Evolutionary conservation across 2,797 vertebrate genomes (phyloP), one percentile per base, ranked within the genome.

Genomic region (Manis pentadactyla): DNA sequence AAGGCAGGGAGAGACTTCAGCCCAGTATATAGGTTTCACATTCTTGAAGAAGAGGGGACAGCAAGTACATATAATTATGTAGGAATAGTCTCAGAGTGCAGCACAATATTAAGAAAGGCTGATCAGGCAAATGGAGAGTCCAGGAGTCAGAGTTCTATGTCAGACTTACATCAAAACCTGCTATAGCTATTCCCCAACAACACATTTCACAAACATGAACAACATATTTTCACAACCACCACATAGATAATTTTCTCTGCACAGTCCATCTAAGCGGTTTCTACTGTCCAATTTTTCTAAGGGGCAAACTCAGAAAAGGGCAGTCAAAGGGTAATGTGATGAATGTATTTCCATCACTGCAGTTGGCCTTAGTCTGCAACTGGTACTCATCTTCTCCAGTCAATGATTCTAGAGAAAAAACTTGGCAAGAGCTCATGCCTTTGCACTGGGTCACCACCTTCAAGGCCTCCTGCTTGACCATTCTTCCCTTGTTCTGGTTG

Each of bases 361-460:
- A 84, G 18, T 51, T 66, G 19, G 21, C 77, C 23, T 86, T 1
- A 0, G 25, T 31, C n/a, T 66, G 37, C 3, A 34, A 59, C 5
- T 49, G 7, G 14, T 37, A 42, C 14, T 11, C 31, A 37, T 57
- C 7, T 17, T 81, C 19, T 75, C 10, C 4, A 71, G 39, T 34
- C 46, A 66, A 29, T 25, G 21, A 9, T 66, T 75, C 37, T 53
- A 74, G 68, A 34, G 59, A 4, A 46, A 42, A 92, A 89, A 89
- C 71, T 11, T 57, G 9, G 25, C 37, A 71, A 75, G 59, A 25
- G 21, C 21, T 39, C 13, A 27, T 19, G 63, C 42, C 57, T 51
- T 83, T 71, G 2, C 27, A 55, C 2, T 55, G 49, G 1, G 4
- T 7, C 34, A 73, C 2, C 7, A 53, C 1, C 0, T 4, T 68